Conservation (phyloP, 2,113 vertebrate species). For the Epinephelus fuscoguttatus region DNA sequence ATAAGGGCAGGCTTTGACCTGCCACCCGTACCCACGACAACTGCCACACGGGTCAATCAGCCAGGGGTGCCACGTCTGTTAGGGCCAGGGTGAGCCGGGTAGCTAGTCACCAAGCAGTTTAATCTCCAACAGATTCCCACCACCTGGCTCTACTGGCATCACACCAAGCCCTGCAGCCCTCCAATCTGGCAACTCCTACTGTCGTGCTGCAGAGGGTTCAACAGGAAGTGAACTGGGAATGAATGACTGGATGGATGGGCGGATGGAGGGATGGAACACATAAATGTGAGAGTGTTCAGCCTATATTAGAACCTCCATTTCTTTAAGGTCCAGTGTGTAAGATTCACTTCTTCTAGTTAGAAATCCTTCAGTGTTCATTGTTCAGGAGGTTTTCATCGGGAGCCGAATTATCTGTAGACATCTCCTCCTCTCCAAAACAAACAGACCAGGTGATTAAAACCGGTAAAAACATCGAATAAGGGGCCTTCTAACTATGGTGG, state of each 20-base stretch:
- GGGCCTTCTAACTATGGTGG: too few relatives aligned
- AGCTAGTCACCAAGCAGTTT: slow-evolving; percentile 74
- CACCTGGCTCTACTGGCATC: slow-evolving; percentile 78
- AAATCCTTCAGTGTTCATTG: too few relatives aligned
- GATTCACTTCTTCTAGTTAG: too few relatives aligned
- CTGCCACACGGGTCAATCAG: slow-evolving; percentile 63
- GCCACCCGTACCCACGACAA: slow-evolving; percentile 49
- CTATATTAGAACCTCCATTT: slow-evolving; percentile 34
- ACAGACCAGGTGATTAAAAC: too few relatives aligned
- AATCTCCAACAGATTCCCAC: slow-evolving; percentile 80
- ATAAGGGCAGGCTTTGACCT: slow-evolving; percentile 51
- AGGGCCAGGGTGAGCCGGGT: slow-evolving; percentile 56
- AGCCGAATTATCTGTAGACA: too few relatives aligned
- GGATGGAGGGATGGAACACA: slow-evolving; percentile 22
- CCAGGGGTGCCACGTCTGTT: slow-evolving; percentile 66
- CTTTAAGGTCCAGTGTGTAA: neutral
- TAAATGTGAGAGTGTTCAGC: neutral
- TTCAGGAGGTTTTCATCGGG: too few relatives aligned
- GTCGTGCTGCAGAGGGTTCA: slow-evolving; percentile 46
- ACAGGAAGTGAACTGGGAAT: slow-evolving; percentile 28
- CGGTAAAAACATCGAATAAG: too few relatives aligned
- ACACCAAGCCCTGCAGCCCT: slow-evolving; percentile 55
- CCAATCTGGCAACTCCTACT: slow-evolving; percentile 69
- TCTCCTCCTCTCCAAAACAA: too few relatives aligned
- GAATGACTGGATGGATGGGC: slow-evolving; percentile 25